Percentiles rank a stretch among this genome's conserved stretches.
These are phyloP conservation scores for Helarctos malayanus DNA, from an alignment of 2,797 vertebrate species.

Conservation along the genomic window DNA sequence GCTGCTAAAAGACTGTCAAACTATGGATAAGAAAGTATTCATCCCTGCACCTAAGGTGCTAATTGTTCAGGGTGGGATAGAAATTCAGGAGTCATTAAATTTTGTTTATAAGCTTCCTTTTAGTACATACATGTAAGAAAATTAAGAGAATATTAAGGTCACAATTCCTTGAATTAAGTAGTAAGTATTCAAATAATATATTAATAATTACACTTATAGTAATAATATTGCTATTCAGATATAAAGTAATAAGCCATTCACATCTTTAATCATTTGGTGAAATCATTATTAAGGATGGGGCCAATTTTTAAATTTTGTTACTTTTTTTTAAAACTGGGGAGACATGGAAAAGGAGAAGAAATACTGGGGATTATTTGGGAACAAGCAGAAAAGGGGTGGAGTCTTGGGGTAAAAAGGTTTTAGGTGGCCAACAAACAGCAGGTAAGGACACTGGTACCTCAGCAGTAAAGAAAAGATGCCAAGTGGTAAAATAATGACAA, in stretches of 20 bases:
- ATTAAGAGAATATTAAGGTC: conserved; percentile 19
- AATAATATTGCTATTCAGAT: conserved; percentile 13
- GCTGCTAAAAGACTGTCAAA: background rate
- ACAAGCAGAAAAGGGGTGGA: background rate
- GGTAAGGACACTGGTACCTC: background rate
- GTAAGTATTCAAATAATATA: conserved; percentile 7
- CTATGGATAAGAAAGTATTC: background rate
- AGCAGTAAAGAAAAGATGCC: conserved; percentile 4
- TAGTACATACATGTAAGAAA: background rate
- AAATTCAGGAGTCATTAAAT: conserved; percentile 4
- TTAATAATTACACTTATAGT: background rate
- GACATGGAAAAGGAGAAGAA: conserved; percentile 2
- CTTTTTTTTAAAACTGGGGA: background rate
- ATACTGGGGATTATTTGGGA: background rate
- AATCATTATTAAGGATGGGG: background rate
- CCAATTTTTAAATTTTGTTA: conserved; percentile 36
- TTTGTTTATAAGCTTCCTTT: conserved; percentile 38
- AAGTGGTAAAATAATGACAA: background rate
- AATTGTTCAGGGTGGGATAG: background rate
- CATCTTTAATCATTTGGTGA: background rate
- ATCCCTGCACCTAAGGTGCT: background rate
- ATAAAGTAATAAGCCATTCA: background rate
- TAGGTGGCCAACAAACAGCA: background rate
- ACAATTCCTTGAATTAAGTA: background rate
- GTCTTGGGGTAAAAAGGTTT: background rate